Conservation (phyloP, 2,888 invertebrate species). For the Chouioia cunea region DNA sequence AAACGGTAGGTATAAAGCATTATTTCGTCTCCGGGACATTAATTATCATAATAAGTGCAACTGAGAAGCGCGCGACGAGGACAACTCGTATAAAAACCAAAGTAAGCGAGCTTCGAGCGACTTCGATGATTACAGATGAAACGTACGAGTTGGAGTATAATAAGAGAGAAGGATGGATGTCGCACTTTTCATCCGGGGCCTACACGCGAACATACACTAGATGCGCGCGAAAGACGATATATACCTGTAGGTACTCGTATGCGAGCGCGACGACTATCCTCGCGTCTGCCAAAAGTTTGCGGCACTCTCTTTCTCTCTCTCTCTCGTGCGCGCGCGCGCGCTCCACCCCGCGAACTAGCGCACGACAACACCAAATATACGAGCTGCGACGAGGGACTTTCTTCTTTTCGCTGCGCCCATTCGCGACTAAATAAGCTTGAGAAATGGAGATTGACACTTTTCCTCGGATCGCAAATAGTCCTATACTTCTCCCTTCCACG, state of each 20-base stretch:
- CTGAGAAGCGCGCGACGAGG: background rate
- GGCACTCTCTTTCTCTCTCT: slow-evolving; percentile 19
- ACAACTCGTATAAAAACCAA: background rate
- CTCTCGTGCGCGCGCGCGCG: no score
- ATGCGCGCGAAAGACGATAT: slow-evolving; percentile 46
- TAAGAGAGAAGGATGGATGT: slow-evolving; percentile 10
- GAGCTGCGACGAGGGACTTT: slow-evolving; percentile 28
- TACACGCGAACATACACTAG: slow-evolving; percentile 63
- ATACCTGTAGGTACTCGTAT: background rate
- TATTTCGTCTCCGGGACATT: background rate
- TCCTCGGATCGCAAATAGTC: slow-evolving; percentile 5
- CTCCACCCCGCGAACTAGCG: background rate
- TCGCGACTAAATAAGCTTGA: slow-evolving; percentile 28
- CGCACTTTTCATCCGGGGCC: slow-evolving; percentile 50
- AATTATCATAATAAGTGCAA: background rate
- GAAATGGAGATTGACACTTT: slow-evolving; percentile 45
- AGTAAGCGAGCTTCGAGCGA: no score
- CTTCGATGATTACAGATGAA: no score
- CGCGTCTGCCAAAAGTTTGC: slow-evolving; percentile 39
- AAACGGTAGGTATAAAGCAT: no score
- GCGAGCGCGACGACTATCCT: background rate
- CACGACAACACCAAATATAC: slow-evolving; percentile 34
- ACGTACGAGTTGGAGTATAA: background rate
- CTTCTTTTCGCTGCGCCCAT: background rate
- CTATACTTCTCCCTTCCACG: background rate